Evolutionary conservation across 2,113 vertebrate genomes (phyloP).

Genomic region (Falcunculus frontatus): DNA sequence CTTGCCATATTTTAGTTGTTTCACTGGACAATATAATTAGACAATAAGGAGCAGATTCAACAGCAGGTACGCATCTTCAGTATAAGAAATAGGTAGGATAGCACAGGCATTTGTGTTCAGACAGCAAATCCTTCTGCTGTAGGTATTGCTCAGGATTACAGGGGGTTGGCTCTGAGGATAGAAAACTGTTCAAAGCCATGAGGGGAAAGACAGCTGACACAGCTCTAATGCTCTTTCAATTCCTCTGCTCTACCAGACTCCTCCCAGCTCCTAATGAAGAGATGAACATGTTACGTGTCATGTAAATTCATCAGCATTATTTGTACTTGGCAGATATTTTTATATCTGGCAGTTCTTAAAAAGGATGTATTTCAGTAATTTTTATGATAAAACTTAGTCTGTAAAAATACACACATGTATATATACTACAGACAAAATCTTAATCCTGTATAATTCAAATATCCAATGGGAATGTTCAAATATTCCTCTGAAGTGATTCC

Average conservation of each 20-base stretch:
- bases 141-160: not conserved
- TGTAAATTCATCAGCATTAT: not conserved
- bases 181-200: not conserved
- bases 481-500: conserved; percentile 28
- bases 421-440: not conserved
- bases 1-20: conserved; percentile 40
- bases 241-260: not conserved
- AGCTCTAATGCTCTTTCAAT: not conserved
- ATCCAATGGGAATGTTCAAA: conserved; percentile 4
- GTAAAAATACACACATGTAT: not conserved
- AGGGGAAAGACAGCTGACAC: not conserved
- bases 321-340: not conserved
- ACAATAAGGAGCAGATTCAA: not conserved
- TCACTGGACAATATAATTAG: conserved; percentile 4
- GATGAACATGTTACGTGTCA: not conserved
- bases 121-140: not conserved
- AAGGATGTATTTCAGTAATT: not conserved
- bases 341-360: not conserved
- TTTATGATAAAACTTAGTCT: not conserved
- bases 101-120: not conserved
- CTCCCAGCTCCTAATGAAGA: not conserved
- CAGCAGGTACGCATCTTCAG: not conserved
- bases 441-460: conserved; percentile 9
- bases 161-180: not conserved
- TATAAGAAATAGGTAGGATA: not conserved